Evolutionary conservation across 2,113 vertebrate species (phyloP).

Genomic region (Cervus canadensis): DNA sequence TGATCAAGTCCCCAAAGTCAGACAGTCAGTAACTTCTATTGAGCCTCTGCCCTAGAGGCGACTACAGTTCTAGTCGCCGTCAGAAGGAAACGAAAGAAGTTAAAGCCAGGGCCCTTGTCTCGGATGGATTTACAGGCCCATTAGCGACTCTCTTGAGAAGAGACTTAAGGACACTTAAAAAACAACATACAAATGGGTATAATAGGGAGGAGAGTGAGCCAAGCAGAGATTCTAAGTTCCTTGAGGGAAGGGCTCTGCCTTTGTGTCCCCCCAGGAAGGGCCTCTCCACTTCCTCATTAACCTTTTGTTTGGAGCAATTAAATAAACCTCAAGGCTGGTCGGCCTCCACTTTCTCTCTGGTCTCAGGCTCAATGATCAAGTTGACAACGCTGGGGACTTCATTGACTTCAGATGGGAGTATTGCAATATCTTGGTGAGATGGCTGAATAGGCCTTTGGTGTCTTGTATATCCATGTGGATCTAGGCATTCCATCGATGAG

Average conservation of each 20-base stretch:
- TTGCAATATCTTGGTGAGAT: slow-evolving; percentile 37
- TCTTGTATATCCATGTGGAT: not conserved
- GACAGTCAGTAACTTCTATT: slow-evolving; percentile 43
- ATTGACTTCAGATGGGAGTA: slow-evolving; percentile 10
- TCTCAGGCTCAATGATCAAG: slow-evolving; percentile 16
- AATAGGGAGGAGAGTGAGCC: not conserved
- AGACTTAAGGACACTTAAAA: slow-evolving; percentile 49
- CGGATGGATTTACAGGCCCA: slow-evolving; percentile 27
- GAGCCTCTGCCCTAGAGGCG: not conserved
- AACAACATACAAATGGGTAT: slow-evolving; percentile 19
- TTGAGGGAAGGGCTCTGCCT: slow-evolving; percentile 47
- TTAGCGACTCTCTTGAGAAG: slow-evolving; percentile 53
- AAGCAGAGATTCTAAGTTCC: slow-evolving; percentile 48
- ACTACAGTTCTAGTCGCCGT: not conserved
- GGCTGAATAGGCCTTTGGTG: slow-evolving; percentile 7
- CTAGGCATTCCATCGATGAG: not conserved
- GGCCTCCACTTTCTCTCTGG: slow-evolving; percentile 4
- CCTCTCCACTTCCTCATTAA: slow-evolving; percentile 46
- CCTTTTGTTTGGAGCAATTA: slow-evolving; percentile 48
- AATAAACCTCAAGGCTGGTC: not conserved
- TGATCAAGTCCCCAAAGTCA: slow-evolving; percentile 59
- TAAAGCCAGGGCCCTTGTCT: slow-evolving; percentile 37
- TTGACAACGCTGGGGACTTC: slow-evolving; percentile 16
- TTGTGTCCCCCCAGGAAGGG: slow-evolving; percentile 6
- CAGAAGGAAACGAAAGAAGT: slow-evolving; percentile 43